phyloP scores from a whole-genome alignment of 64 coral and sea anemone genomes.

The Dendronephthya gigantea region DNA sequence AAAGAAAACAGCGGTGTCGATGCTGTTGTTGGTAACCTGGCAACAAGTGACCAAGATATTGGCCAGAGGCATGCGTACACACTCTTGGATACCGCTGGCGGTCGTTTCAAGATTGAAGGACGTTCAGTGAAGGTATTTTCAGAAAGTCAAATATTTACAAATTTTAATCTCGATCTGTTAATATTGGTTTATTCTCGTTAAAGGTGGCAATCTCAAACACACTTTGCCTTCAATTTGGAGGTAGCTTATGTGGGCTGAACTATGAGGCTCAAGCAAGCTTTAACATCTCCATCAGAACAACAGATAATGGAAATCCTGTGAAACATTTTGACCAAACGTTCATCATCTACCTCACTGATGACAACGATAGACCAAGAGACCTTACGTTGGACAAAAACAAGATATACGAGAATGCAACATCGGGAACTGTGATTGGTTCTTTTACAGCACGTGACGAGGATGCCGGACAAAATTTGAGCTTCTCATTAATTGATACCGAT shows the following conservation, averaged over 20 bases:
- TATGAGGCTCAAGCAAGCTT: neutral
- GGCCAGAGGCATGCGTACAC: neutral
- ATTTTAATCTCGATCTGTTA: no score
- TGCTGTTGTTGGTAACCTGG: slow-evolving; percentile 11
- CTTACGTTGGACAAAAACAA: neutral
- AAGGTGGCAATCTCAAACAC: neutral
- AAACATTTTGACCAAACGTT: neutral
- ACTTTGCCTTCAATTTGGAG: neutral
- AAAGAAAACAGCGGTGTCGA: neutral
- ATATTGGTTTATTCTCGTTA: neutral
- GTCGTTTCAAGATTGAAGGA: neutral
- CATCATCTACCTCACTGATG: neutral
- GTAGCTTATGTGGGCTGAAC: neutral
- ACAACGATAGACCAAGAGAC: neutral
- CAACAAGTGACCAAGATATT: slow-evolving; percentile 4
- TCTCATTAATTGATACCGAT: neutral
- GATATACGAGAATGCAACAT: neutral
- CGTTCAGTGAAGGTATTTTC: neutral
- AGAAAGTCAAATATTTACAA: neutral
- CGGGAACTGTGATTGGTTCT: slow-evolving; percentile 4
- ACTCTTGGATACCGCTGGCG: neutral
- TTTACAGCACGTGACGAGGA: slow-evolving; percentile 16
- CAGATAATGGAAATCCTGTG: neutral
- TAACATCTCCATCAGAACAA: neutral
- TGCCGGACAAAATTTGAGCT: neutral